Percentiles rank a stretch among this genome's conserved stretches.
phyloP scores from a whole-genome alignment of 2,113 vertebrate genomes.

The Pyrgilauda ruficollis region DNA sequence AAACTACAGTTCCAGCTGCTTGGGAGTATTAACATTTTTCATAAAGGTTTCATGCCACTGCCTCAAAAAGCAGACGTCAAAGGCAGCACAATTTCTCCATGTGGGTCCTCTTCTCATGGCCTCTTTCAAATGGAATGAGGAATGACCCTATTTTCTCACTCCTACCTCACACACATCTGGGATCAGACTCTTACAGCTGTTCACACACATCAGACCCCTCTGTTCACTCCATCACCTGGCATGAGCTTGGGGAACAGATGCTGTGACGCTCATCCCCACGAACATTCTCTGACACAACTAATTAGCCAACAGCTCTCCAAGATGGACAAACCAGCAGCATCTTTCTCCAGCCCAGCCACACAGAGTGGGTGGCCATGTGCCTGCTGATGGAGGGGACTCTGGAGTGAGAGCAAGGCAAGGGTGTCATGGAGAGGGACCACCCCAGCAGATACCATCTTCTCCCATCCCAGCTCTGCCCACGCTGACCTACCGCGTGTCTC shows the following conservation, averaged over 20 bases:
- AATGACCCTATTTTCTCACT: neutral
- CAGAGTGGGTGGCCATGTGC: neutral
- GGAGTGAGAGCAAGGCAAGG: rapidly evolving
- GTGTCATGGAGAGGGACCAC: neutral
- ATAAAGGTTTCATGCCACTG: neutral
- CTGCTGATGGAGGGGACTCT: neutral
- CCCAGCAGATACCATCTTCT: neutral
- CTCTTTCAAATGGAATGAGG: neutral
- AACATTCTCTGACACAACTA: rapidly evolving
- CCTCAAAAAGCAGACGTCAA: neutral
- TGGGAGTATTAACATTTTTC: neutral
- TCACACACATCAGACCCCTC: too few species aligned
- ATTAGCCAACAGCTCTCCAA: neutral
- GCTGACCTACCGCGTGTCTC: neutral
- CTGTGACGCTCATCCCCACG: neutral
- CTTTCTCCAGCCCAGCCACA: neutral
- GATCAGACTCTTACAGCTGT: neutral
- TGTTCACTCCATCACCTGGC: neutral
- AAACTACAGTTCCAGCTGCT: neutral
- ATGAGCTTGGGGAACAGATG: neutral
- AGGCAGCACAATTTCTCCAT: neutral
- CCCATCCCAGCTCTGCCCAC: neutral
- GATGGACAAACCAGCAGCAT: neutral
- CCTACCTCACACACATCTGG: neutral
- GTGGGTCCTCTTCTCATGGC: neutral